Evolutionary conservation across 2,797 vertebrate genomes (phyloP).

Genomic region (Orientallactaga sibirica): DNA sequence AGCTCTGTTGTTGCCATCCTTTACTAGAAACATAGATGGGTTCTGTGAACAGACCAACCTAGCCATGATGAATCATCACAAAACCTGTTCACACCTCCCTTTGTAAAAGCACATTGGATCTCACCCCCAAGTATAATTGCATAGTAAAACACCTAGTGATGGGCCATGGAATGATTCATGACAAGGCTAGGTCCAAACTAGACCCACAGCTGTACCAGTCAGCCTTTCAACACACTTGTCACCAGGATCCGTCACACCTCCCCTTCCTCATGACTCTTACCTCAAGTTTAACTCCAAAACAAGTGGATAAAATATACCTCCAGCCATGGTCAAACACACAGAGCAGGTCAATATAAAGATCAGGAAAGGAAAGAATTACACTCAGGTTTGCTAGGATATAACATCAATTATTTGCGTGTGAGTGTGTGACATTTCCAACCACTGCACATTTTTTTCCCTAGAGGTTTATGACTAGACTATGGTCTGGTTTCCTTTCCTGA

Average conservation of each 20-base stretch:
- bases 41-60: background rate
- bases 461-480: background rate
- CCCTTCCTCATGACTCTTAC: background rate
- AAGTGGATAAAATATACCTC: background rate
- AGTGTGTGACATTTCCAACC: background rate
- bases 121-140: background rate
- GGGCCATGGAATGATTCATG: background rate
- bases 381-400: background rate
- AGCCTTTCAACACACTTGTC: background rate
- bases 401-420: background rate
- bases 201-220: background rate
- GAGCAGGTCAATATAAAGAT: background rate
- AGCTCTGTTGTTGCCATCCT: background rate
- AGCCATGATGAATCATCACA: background rate
- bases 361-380: background rate
- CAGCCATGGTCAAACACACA: background rate
- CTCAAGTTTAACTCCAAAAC: slow-evolving; percentile 2
- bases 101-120: background rate
- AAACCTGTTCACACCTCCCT: background rate
- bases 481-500: background rate
- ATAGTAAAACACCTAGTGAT: background rate
- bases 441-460: background rate
- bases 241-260: background rate
- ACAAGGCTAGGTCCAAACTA: background rate
- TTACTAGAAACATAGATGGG: background rate